Evolutionary conservation across 2,113 vertebrate genomes (phyloP).

Genomic region (Urocynchramus pylzowi): DNA sequence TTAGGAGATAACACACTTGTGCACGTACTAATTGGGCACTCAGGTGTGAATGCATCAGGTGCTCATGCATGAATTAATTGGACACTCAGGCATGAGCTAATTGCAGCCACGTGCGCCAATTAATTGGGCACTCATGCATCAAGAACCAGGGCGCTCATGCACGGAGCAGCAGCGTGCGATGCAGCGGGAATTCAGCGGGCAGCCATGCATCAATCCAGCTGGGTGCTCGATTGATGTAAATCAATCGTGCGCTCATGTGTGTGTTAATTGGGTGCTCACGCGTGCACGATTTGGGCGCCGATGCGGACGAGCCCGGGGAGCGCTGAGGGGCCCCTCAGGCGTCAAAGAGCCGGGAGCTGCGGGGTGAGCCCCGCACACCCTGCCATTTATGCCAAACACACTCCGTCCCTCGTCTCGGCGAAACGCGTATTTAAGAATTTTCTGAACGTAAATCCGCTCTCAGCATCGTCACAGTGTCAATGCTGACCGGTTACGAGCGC

Average conservation of each 20-base stretch:
- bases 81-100: not conserved
- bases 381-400: not conserved
- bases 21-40: not conserved
- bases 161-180: accelerated
- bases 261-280: not conserved
- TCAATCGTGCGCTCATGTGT: not conserved
- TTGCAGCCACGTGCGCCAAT: not conserved
- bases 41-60: not conserved
- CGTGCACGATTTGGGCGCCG: not conserved
- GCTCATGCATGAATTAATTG: not conserved
- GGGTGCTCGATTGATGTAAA: not conserved
- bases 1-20: slow-evolving; percentile 1
- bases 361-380: not conserved
- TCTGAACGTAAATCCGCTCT: not conserved
- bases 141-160: not conserved
- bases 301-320: not conserved
- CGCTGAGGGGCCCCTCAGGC: not conserved
- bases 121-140: not conserved
- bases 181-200: not conserved
- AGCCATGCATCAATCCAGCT: not conserved
- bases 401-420: not conserved
- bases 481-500: not conserved
- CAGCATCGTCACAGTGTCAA: not conserved
- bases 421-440: not conserved
- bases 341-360: not conserved